Evolutionary conservation across 2,113 vertebrate genomes (phyloP), one percentile per base, ranked within the genome.

Genomic region (Nannospalax galili): DNA sequence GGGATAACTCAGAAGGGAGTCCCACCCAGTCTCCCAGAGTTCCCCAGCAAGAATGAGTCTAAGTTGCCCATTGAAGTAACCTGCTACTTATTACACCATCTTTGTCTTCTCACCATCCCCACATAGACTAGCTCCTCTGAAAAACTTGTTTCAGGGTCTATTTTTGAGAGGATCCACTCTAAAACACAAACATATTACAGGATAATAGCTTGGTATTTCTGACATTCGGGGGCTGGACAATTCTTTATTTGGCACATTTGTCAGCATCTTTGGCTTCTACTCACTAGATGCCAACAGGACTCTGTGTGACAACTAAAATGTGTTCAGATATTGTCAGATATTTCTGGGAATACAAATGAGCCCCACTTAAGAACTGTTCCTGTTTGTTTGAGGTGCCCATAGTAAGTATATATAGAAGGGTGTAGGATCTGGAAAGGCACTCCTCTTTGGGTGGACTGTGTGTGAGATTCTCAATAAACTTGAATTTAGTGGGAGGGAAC

Each of bases 71-170:
- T 3, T 35, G 9, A 20, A 22, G 48, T 52, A 52, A 52, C 48
- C 11, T 52, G 48, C 48, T 52, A 11, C 11, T 52, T 52, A 52
- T 52, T 11, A 52, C 48, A 52, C 11, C 48, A 6, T 52, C 11
- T 52, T 52, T 6, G 48, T n/a, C n/a, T n/a, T n/a, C n/a, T n/a
- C n/a, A n/a, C n/a, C n/a, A n/a, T n/a, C n/a, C n/a, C n/a, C n/a
- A n/a, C n/a, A n/a, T n/a, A n/a, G n/a, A n/a, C n/a, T n/a, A 72
- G 45, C 24, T 93, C 32, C 78, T 73, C 62, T 96, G 67, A 89
- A 82, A 52, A 48, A 17, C 20, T 81, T 69, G 15, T 93, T 73
- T 95, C 69, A 74, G n/a, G 32, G 22, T 77, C 80, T 92, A 19
- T 69, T 90, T 95, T 87, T 48, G 40, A 24, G 1, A 19, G 19